Conservation (phyloP, 2,113 vertebrate genomes). For the Litocranius walleri region DNA sequence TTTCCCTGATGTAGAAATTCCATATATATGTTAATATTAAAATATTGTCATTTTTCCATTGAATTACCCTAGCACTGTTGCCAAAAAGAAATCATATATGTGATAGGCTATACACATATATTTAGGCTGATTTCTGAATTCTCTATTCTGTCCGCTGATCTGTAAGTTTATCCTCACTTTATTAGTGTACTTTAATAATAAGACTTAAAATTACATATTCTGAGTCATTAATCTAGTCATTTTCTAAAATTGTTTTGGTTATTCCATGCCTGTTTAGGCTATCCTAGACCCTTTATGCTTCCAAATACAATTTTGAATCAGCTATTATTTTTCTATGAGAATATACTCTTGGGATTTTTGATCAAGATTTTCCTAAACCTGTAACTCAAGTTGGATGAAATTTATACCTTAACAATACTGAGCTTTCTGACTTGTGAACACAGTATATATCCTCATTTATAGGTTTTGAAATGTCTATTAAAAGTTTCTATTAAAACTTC, state of each 20-base stretch:
- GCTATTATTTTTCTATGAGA: not conserved
- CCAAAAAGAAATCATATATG: not conserved
- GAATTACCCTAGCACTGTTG: not conserved
- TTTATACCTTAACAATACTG: not conserved
- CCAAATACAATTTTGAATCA: not conserved
- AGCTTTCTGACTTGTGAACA: not conserved
- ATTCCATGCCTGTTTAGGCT: not conserved
- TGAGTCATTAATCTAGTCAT: not conserved
- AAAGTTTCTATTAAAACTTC: no score
- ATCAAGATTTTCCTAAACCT: not conserved
- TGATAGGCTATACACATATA: not conserved
- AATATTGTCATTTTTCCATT: not conserved
- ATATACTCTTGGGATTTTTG: not conserved
- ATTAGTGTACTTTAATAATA: not conserved
- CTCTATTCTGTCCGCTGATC: not conserved
- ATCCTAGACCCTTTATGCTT: not conserved
- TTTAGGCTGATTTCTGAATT: not conserved
- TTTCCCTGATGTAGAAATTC: not conserved
- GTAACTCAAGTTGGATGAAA: not conserved
- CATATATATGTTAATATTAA: not conserved
- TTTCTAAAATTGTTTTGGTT: not conserved
- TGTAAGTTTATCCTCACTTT: not conserved
- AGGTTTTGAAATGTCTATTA: no score
- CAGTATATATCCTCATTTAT: not conserved
- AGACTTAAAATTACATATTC: not conserved